Percentiles rank a stretch among this genome's conserved stretches.
phyloP scores from a whole-genome alignment of 2,113 vertebrate species.

The Pelobates fuscus region DNA sequence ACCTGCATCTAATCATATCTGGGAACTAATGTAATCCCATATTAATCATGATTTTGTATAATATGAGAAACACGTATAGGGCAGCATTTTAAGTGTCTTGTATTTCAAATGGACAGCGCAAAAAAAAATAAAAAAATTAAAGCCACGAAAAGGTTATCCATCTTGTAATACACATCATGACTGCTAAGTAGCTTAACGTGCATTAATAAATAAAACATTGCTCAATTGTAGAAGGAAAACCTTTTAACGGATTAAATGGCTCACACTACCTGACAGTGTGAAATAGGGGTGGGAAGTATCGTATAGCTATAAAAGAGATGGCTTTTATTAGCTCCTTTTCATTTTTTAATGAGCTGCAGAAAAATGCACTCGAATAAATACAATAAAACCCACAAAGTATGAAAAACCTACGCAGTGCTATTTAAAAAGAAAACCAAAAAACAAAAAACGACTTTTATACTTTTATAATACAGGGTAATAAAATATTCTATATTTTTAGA shows the following conservation, averaged over 20 bases:
- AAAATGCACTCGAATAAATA: not conserved
- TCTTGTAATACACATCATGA: slow-evolving; percentile 10
- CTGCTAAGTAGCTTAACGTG: slow-evolving; percentile 9
- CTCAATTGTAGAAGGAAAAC: not conserved
- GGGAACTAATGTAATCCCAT: not conserved
- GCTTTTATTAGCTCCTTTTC: not conserved
- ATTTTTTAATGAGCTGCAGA: not conserved
- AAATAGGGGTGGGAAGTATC: not conserved
- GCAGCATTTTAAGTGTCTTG: slow-evolving; percentile 7
- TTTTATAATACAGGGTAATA: too few relatives aligned
- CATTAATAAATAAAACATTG: slow-evolving; percentile 16
- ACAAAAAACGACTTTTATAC: too few relatives aligned
- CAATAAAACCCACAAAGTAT: not conserved
- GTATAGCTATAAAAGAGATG: not conserved
- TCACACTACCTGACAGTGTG: slow-evolving; percentile 9
- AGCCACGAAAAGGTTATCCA: slow-evolving; percentile 1
- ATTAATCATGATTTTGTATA: slow-evolving; percentile 5
- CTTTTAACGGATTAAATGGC: slow-evolving; percentile 24
- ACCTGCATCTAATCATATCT: not conserved
- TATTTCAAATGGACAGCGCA: not conserved
- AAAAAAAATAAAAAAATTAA: not conserved
- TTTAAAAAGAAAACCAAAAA: too few relatives aligned
- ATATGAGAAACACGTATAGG: slow-evolving; percentile 1
- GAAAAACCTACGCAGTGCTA: too few relatives aligned
- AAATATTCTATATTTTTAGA: too few relatives aligned